Conservation (phyloP, 1,140 invertebrate species). For the Drosophila nikananu region DNA sequence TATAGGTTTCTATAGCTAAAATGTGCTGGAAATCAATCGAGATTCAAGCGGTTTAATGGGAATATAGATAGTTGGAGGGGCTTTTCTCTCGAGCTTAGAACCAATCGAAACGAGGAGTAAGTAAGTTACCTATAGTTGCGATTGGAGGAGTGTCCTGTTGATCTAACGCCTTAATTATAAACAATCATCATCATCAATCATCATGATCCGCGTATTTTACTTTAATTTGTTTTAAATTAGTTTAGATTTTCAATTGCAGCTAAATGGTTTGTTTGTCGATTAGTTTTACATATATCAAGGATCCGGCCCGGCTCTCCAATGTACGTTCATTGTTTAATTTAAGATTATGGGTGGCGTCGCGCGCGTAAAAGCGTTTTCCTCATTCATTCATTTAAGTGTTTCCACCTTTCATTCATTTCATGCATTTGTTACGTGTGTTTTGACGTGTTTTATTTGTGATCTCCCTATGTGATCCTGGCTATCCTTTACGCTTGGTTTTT, state of each 20-base stretch:
- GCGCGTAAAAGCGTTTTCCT: constrained; percentile 67
- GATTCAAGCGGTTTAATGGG: constrained; percentile 27
- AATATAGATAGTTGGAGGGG: neutral
- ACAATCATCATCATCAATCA: constrained; percentile 13
- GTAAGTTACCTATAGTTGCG: constrained; percentile 15
- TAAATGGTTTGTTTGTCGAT: constrained; percentile 64
- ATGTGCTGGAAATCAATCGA: neutral
- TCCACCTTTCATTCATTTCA: neutral
- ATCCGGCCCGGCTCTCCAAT: constrained; percentile 12
- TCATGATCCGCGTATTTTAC: neutral
- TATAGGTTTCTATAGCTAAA: constrained; percentile 1
- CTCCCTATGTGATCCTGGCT: neutral
- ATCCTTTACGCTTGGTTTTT: constrained; percentile 7
- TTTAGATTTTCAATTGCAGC: constrained; percentile 77
- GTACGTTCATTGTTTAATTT: constrained; percentile 30
- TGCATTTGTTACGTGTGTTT: neutral
- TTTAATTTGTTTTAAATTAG: constrained; percentile 58
- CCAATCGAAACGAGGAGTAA: constrained; percentile 22
- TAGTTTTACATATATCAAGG: constrained; percentile 63
- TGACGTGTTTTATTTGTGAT: neutral
- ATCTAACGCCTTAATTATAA: constrained; percentile 42
- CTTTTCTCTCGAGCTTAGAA: constrained; percentile 1
- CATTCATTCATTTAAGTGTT: constrained; percentile 1
- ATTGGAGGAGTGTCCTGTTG: constrained; percentile 28
- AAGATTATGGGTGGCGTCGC: constrained; percentile 76